Evolutionary conservation across 2,113 vertebrate species (phyloP).

Genomic region (Dasyurus viverrinus): DNA sequence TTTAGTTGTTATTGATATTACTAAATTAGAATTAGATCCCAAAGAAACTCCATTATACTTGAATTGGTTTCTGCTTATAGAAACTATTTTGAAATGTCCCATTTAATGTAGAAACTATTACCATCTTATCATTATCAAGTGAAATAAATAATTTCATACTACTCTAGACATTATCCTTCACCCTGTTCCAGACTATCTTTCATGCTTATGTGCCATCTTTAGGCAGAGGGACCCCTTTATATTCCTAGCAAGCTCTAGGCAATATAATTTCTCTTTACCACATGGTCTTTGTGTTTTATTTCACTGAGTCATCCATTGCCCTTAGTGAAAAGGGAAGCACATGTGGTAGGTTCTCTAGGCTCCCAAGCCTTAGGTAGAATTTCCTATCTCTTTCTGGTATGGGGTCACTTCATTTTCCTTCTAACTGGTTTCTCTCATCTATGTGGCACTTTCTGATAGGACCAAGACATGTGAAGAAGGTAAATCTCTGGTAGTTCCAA

Average conservation of each 20-base stretch:
- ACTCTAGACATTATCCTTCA: too few species aligned
- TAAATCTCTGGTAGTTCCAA: neutral
- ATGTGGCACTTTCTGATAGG: neutral
- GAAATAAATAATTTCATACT: neutral
- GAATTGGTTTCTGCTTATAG: neutral
- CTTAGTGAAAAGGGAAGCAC: too few species aligned
- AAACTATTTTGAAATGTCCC: neutral
- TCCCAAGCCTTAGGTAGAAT: neutral
- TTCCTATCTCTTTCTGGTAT: neutral
- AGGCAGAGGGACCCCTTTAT: too few species aligned
- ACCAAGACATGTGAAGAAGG: neutral
- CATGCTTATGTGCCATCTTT: too few species aligned
- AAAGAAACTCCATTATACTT: neutral
- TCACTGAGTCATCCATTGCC: too few species aligned
- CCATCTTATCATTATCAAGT: neutral
- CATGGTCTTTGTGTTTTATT: too few species aligned
- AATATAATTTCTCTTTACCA: too few species aligned
- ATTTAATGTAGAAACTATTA: neutral
- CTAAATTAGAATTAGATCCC: neutral
- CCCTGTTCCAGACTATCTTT: too few species aligned
- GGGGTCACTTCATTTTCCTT: neutral
- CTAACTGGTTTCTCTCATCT: neutral
- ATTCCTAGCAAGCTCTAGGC: too few species aligned
- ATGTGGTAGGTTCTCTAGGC: neutral
- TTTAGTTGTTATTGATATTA: neutral